phyloP scores from a whole-genome alignment of 2,888 invertebrate genomes.

The Diaperis boleti region DNA sequence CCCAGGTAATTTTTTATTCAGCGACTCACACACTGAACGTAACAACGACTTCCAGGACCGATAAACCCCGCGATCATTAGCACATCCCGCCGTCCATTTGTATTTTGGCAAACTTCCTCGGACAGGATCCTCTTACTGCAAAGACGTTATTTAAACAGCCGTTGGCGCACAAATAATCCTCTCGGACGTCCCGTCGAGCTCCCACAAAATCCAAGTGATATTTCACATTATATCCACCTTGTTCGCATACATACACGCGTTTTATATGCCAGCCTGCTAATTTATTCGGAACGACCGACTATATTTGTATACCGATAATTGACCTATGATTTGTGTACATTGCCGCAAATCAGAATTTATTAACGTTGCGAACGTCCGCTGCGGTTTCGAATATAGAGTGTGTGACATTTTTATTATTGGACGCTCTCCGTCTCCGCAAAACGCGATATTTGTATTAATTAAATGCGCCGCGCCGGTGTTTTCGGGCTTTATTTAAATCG shows the following conservation, averaged over 20 bases:
- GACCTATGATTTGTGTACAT: constrained; percentile 61
- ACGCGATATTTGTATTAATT: constrained; percentile 30
- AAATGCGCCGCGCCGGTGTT: too few relatives aligned
- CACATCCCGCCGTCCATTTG: too few relatives aligned
- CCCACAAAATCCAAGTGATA: constrained; percentile 55
- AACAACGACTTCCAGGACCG: too few relatives aligned
- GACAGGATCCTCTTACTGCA: background rate
- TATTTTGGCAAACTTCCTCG: background rate
- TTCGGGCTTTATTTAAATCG: too few relatives aligned
- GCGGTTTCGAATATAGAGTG: constrained; percentile 31
- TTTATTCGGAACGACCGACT: constrained; percentile 58
- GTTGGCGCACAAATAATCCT: constrained; percentile 50
- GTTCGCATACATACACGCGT: constrained; percentile 51
- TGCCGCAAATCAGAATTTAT: constrained; percentile 49
- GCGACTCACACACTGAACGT: too few relatives aligned
- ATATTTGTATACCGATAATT: constrained; percentile 62
- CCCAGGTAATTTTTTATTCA: too few relatives aligned
- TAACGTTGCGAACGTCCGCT: constrained; percentile 37
- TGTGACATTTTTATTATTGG: constrained; percentile 33
- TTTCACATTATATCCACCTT: constrained; percentile 52
- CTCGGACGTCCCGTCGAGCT: constrained; percentile 50
- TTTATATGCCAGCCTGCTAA: constrained; percentile 48
- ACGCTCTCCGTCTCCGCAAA: constrained; percentile 14
- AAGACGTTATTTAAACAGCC: constrained; percentile 18
- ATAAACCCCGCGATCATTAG: too few relatives aligned